A percentile compares a stretch with the other conserved stretches of the same genome.
Conservation (phyloP, 2,888 invertebrate genomes). For the Teinopalpus imperialis region DNA sequence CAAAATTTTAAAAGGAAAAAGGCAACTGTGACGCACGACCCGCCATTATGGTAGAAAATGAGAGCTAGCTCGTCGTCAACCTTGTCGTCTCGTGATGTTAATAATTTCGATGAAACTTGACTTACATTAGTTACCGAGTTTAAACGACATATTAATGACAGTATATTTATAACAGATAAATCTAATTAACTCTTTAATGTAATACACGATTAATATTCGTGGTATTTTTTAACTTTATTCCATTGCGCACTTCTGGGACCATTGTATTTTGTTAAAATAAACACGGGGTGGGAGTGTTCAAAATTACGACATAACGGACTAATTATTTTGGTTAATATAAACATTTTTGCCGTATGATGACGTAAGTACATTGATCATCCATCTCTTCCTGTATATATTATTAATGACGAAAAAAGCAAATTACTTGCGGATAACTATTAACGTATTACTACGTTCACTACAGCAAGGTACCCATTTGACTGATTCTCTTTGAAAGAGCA, state of each 20-base stretch:
- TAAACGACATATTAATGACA: constrained; percentile 10
- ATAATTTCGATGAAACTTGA: constrained; percentile 6
- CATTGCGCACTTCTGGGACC: background rate
- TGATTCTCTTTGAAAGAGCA: no score
- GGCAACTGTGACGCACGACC: constrained; percentile 8
- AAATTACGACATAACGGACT: no score
- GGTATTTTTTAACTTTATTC: background rate
- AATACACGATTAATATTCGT: background rate
- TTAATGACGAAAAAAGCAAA: no score
- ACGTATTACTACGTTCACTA: no score
- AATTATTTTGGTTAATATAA: no score
- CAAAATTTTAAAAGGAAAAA: constrained; percentile 23
- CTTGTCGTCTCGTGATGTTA: constrained; percentile 16
- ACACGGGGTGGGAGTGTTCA: no score
- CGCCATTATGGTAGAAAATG: constrained; percentile 18
- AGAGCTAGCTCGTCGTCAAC: constrained; percentile 20
- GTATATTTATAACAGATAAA: background rate
- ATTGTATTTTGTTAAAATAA: no score
- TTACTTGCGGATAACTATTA: no score
- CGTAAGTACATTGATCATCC: no score
- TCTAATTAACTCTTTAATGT: background rate
- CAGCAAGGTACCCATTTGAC: no score
- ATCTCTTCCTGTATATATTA: no score
- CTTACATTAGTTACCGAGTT: background rate
- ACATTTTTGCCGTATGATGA: no score